Percentiles rank a stretch among this genome's conserved stretches.
Conservation (phyloP, 2,797 vertebrate genomes). For the Danio choprae region DNA sequence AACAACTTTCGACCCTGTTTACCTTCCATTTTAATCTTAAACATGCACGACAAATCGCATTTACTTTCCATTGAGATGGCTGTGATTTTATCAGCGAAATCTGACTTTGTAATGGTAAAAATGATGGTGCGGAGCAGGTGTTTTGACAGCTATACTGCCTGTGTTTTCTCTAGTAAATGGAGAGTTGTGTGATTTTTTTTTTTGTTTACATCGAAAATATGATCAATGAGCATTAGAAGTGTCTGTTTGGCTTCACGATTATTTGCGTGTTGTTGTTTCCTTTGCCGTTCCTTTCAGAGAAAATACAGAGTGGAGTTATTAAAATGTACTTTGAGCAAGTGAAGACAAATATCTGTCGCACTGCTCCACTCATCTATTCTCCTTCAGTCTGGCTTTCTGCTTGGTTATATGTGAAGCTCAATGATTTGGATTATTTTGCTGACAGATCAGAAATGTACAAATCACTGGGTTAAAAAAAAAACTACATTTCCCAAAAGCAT, state of each 20-base stretch:
- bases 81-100: too few species aligned
- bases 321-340: not conserved
- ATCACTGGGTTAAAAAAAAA: too few species aligned
- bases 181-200: not conserved
- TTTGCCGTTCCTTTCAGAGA: not conserved
- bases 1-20: too few species aligned
- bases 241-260: not conserved
- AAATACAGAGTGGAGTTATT: not conserved
- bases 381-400: not conserved
- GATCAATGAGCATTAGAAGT: not conserved
- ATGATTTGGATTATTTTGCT: not conserved
- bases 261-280: not conserved
- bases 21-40: too few species aligned
- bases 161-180: not conserved
- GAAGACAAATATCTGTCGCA: not conserved
- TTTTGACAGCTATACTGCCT: not conserved
- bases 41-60: too few species aligned
- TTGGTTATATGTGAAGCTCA: not conserved
- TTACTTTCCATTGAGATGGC: too few species aligned
- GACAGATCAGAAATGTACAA: not conserved
- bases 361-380: not conserved
- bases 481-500: too few species aligned
- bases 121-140: not conserved
- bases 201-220: too few species aligned
- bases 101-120: too few species aligned